These are phyloP conservation scores for Drepanosiphum platanoidis DNA, from an alignment of 2,888 invertebrate species.

Conservation along the genomic window DNA sequence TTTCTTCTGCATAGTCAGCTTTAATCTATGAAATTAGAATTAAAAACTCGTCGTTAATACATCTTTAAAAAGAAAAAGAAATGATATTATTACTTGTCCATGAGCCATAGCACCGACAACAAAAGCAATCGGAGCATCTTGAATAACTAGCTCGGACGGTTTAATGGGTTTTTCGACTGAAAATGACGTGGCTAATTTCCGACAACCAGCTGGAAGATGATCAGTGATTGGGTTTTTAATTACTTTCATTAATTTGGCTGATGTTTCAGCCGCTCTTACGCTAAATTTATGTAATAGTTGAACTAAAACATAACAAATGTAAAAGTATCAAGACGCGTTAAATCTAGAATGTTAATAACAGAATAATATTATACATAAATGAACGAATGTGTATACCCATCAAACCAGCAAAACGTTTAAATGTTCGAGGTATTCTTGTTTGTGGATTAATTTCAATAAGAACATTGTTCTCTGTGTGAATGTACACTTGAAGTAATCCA, in stretches of 20 bases:
- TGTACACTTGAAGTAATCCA: constrained; percentile 93
- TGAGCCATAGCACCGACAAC: constrained; percentile 98
- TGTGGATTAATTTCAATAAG: constrained; percentile 96
- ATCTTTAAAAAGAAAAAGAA: not conserved
- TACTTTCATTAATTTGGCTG: constrained; percentile 90
- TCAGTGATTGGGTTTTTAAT: constrained; percentile 96
- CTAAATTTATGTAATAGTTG: constrained; percentile 95
- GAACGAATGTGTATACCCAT: constrained; percentile 83
- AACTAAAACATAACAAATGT: no score
- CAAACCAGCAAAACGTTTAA: constrained; percentile 94
- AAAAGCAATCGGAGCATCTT: constrained; percentile 85
- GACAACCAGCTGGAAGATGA: constrained; percentile 93
- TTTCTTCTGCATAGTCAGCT: constrained; percentile 88
- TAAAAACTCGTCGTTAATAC: not conserved
- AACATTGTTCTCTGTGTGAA: constrained; percentile 91
- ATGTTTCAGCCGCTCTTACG: constrained; percentile 89
- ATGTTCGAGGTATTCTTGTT: constrained; percentile 95
- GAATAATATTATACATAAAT: not conserved
- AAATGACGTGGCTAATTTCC: constrained; percentile 90
- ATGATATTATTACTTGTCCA: constrained; percentile 76
- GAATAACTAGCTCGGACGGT: constrained; percentile 82
- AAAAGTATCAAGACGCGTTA: no score
- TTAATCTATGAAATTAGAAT: constrained; percentile 69
- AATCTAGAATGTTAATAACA: no score
- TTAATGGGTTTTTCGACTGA: constrained; percentile 78